Evolutionary conservation across 1,140 invertebrate species (phyloP).

Genomic region (Bombus sibiricus): DNA sequence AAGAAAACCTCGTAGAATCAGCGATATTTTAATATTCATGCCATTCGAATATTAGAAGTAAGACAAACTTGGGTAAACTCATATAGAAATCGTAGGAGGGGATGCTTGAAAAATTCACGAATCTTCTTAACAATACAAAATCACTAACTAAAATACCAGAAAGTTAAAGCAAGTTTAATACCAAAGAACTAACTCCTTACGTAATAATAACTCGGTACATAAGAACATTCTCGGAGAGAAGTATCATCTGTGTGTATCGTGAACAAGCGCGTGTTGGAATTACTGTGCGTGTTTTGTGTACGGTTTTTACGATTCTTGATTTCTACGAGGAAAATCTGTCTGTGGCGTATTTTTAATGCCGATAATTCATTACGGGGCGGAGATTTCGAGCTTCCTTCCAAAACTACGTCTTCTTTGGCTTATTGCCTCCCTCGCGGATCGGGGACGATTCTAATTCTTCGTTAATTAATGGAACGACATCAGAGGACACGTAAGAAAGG

Average conservation of each 20-base stretch:
- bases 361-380: slow-evolving; percentile 3
- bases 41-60: background rate
- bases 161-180: background rate
- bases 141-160: background rate
- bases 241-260: too few relatives aligned
- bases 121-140: background rate
- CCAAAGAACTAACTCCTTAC: background rate
- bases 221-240: background rate
- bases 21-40: background rate
- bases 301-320: background rate
- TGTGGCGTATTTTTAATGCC: background rate
- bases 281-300: background rate
- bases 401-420: background rate
- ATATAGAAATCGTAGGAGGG: background rate
- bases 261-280: background rate
- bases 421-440: slow-evolving; percentile 9
- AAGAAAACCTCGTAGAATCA: too few relatives aligned
- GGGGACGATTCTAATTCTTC: slow-evolving; percentile 71
- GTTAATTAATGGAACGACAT: slow-evolving; percentile 74
- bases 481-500: slow-evolving; percentile 66
- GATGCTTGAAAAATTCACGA: background rate
- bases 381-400: slow-evolving; percentile 17
- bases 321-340: background rate
- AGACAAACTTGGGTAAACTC: background rate
- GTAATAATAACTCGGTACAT: background rate